A percentile compares a stretch with the other conserved stretches of the same genome.
Evolutionary conservation across 2,797 vertebrate species (phyloP).

Genomic region (Gymnoscopelus microlampas): DNA sequence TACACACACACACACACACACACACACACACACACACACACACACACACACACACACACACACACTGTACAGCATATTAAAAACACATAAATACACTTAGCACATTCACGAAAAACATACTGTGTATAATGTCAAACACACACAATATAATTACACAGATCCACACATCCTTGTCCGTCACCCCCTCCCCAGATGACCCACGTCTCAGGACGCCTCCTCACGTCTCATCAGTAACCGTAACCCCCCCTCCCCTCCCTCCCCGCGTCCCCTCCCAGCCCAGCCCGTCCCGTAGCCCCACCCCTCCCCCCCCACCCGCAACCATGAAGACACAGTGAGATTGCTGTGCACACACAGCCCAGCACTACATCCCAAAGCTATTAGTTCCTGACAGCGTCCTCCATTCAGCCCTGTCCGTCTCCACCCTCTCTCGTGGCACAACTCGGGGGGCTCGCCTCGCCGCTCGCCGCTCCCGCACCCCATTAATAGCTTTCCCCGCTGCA

Average conservation of each 20-base stretch:
- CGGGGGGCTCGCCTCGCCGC: slow-evolving; percentile 55
- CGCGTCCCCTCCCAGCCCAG: background rate
- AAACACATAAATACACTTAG: too few relatives aligned
- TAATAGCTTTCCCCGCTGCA: slow-evolving; percentile 78
- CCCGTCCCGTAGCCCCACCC: background rate
- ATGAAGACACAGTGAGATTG: slow-evolving; percentile 66
- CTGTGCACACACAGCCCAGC: slow-evolving; percentile 65
- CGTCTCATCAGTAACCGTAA: slow-evolving; percentile 38
- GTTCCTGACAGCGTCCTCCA: slow-evolving; percentile 74
- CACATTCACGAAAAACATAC: background rate
- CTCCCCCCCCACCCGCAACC: slow-evolving; percentile 17
- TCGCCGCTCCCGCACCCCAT: slow-evolving; percentile 60
- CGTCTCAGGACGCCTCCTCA: slow-evolving; percentile 15
- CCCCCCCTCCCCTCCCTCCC: background rate
- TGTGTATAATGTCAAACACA: background rate
- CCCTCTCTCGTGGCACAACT: slow-evolving; percentile 37
- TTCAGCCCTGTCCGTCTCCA: slow-evolving; percentile 61
- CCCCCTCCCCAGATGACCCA: slow-evolving; percentile 13
- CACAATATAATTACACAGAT: background rate
- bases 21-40: background rate
- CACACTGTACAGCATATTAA: background rate
- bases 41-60: background rate
- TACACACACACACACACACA: background rate
- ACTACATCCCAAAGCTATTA: slow-evolving; percentile 79
- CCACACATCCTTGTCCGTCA: background rate